These are phyloP conservation scores for Sapajus apella DNA, from an alignment of 2,113 vertebrate genomes.

Conservation along the genomic window DNA sequence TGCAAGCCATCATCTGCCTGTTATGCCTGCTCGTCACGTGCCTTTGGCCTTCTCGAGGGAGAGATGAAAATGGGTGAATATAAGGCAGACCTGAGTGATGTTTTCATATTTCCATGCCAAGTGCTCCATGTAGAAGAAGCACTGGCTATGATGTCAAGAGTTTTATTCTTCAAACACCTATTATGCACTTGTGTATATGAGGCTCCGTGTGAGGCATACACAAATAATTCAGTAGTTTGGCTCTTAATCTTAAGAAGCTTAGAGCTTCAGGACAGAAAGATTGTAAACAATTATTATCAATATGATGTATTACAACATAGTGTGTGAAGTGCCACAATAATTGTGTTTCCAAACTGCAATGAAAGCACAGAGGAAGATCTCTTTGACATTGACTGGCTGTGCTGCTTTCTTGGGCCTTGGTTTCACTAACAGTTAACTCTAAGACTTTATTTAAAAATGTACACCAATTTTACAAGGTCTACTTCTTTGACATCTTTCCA, in stretches of 20 bases:
- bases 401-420: neutral
- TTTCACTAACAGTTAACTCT: neutral
- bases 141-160: neutral
- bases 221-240: neutral
- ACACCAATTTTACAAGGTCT: neutral
- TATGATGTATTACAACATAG: neutral
- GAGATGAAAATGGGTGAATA: neutral
- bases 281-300: neutral
- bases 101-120: too few relatives aligned
- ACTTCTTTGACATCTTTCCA: neutral
- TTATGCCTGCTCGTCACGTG: neutral
- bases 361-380: neutral
- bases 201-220: neutral
- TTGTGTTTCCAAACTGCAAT: neutral
- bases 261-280: neutral
- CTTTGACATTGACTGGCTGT: neutral
- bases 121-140: too few relatives aligned
- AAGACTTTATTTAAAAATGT: neutral
- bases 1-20: neutral
- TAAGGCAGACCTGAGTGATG: neutral
- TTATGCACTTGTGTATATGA: neutral
- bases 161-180: neutral
- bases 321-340: neutral
- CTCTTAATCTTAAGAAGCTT: neutral
- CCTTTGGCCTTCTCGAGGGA: neutral